Evolutionary conservation across 2,113 vertebrate species (phyloP).

Genomic region (Myrmecobius fasciatus): DNA sequence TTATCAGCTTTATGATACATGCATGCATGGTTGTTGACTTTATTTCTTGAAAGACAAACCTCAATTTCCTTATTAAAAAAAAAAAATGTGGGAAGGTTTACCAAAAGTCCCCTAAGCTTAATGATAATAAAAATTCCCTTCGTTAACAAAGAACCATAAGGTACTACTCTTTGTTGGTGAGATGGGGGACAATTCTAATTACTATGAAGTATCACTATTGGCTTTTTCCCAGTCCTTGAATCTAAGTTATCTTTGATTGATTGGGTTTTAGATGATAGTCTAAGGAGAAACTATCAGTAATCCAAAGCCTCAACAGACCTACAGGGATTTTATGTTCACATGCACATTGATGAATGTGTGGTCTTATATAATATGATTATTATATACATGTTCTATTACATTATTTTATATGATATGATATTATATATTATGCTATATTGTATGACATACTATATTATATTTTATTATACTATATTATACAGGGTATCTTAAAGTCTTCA

Average conservation of each 20-base stretch:
- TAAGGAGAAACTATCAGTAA: neutral
- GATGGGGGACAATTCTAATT: neutral
- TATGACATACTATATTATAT: no score
- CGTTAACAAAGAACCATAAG: neutral
- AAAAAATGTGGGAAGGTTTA: neutral
- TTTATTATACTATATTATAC: neutral
- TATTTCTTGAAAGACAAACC: neutral
- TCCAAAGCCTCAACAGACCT: neutral
- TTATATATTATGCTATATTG: no score
- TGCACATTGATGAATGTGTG: neutral
- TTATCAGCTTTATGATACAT: neutral
- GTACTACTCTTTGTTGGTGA: accelerated
- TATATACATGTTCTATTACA: no score
- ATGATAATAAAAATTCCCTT: accelerated
- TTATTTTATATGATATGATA: no score
- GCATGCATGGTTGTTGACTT: neutral
- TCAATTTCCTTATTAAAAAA: neutral
- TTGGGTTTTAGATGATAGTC: neutral
- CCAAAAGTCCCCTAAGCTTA: accelerated
- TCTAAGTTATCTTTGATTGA: conserved; percentile 3
- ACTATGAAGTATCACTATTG: neutral
- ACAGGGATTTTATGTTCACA: neutral
- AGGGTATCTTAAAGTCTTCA: neutral
- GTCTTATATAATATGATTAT: neutral
- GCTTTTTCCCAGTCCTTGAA: neutral